These are phyloP conservation scores for Chaetoderma sp. DNA, from an alignment of 2,888 invertebrate species.

Conservation along the genomic window DNA sequence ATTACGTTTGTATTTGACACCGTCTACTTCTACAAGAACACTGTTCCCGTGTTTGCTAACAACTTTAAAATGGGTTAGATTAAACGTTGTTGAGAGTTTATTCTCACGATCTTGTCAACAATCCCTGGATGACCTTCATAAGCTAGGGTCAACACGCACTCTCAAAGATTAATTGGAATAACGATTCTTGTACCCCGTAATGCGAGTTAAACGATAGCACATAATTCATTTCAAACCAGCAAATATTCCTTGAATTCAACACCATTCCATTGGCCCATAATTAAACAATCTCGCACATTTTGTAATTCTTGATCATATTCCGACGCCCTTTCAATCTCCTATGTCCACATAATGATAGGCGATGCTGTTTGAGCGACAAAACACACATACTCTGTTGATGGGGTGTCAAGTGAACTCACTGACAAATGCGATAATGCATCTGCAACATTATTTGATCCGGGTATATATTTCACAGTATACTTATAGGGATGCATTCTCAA, in stretches of 20 bases:
- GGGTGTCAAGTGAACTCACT: not conserved
- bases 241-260: constrained; percentile 23
- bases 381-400: not conserved
- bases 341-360: not conserved
- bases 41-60: too few relatives aligned
- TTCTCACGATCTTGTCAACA: constrained; percentile 15
- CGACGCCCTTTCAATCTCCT: not conserved
- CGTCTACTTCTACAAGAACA: too few relatives aligned
- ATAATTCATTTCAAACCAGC: constrained; percentile 26
- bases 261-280: not conserved
- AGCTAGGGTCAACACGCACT: constrained; percentile 17
- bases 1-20: too few relatives aligned
- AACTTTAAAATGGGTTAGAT: too few relatives aligned
- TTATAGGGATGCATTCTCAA: constrained; percentile 28
- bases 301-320: not conserved
- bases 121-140: constrained; percentile 36
- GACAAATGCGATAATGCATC: constrained; percentile 26
- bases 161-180: constrained; percentile 27
- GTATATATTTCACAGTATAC: constrained; percentile 18
- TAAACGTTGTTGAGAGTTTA: too few relatives aligned
- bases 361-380: not conserved
- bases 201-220: constrained; percentile 29
- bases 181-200: constrained; percentile 37
- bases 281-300: constrained; percentile 1
- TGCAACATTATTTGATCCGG: constrained; percentile 26